Evolutionary conservation across 1,140 invertebrate species (phyloP), one percentile per base, ranked within the genome.

Genomic region (Sycophila sp.): DNA sequence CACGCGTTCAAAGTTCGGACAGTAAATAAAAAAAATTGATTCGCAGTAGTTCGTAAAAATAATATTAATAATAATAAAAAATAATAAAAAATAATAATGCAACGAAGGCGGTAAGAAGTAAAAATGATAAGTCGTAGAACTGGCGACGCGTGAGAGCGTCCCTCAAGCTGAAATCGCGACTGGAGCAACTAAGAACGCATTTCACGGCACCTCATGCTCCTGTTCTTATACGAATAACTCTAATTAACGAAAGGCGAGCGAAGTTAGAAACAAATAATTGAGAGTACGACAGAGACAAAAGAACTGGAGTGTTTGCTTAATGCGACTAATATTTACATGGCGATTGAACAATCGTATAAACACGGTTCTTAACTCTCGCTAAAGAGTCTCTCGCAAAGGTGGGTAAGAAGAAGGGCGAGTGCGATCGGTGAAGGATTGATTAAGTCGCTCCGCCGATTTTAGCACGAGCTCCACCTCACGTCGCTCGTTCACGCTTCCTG

Each of bases 241-340:
- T n/a, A n/a, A n/a, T n/a, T n/a, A n/a, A n/a, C n/a, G n/a, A n/a
- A n/a, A n/a, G n/a, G n/a, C n/a, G n/a, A n/a, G n/a, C n/a, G n/a
- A n/a, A n/a, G n/a, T n/a, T n/a, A n/a, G n/a, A n/a, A n/a, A n/a
- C n/a, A n/a, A n/a, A n/a, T n/a, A n/a, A n/a, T n/a, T n/a, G n/a
- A n/a, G n/a, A n/a, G n/a, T n/a, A n/a, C n/a, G n/a, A n/a, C n/a
- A n/a, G n/a, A n/a, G n/a, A n/a, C n/a, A n/a, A n/a, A 59, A 59
- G 19, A 34, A 38, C 22, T 10, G 28, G 2, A 59, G 15, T 34
- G 34, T 22, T 58, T 28, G 19, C 68, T 63, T 69, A 62, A 6
- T n/a, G n/a, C n/a, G 10, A 32, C 51, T 63, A 62, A 69, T 69
- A 69, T 69, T 55, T 69, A 69, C 68, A 69, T 22, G 4, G 42